Base-by-base conservation (phyloP, 2,797 vertebrate genomes). In the Eutrigla gurnardus region DNA sequence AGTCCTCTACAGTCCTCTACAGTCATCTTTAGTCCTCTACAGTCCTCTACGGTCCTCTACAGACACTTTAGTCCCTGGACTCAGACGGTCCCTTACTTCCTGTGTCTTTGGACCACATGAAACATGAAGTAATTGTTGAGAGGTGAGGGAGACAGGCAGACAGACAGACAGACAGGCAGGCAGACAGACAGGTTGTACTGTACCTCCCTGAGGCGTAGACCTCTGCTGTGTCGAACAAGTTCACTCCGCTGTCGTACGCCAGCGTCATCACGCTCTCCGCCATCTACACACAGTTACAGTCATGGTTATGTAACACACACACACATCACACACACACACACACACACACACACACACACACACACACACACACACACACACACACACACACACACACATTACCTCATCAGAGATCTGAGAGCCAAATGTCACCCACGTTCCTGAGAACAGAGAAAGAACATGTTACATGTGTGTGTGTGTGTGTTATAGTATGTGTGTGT, bases 361-460 rank as follows among this genome's bases (percentile, higher is more conserved):
- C 49, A 67, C 55, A 70, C 65, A 58, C 37, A 59, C 33, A 64
- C 10, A 52, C 37, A 77, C 17, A n/a, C 53, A 65, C 57, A 64
- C 10, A 59, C 18, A 74, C 47, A 61, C 49, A 65, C 46, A 75
- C 36, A 61, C 52, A 43, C 13, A n/a, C 0, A 14, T 2, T 84
- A 96, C 96, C 95, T 96, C 94, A 39, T 96, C 95, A 4, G 95
- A 94, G 90, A 96, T 96, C 90, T 96, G 96, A 70, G 95, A 95
- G 47, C 96, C 95, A 82, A 96, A 96, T 0, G 96, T 96, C 84
- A 95, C 95, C 96, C 96, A 96, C 5, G 96, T 96, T 78, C 96
- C 96, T 96, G 90, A 45, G 53, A 70, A 73, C 12, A 85, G n/a
- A 85, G 45, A 68, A 63, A 68, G 7, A 74, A 58, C 49, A 67